Percentiles rank a stretch among this genome's conserved stretches.
Evolutionary conservation across 2,113 vertebrate genomes (phyloP).

Genomic region (Brachypodius melanocephalos): DNA sequence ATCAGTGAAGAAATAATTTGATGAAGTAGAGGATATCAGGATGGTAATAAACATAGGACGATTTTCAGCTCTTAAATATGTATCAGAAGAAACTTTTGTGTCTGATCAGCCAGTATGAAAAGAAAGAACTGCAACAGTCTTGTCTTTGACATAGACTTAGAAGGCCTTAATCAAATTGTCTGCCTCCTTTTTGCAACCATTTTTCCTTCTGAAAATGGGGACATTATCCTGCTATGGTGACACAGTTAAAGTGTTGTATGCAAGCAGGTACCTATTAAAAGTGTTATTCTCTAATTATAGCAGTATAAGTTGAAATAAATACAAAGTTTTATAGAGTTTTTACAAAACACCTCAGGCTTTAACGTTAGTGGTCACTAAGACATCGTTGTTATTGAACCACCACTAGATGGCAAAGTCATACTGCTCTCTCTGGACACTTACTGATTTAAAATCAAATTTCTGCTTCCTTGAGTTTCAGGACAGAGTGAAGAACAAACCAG

Average conservation of each 20-base stretch:
- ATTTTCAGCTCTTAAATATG: background rate
- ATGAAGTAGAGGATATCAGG: background rate
- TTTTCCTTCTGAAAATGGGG: background rate
- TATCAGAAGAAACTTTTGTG: background rate
- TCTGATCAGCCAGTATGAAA: background rate
- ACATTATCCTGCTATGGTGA: background rate
- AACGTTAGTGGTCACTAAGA: background rate
- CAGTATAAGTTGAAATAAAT: background rate
- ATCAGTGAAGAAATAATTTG: background rate
- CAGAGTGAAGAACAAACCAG: background rate
- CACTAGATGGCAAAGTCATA: conserved; percentile 76
- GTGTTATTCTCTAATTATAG: background rate
- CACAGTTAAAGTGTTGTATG: accelerated
- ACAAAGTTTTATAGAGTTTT: background rate
- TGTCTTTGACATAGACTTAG: background rate
- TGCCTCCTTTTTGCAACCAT: background rate
- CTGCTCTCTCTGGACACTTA: conserved; percentile 4
- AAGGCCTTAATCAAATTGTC: background rate
- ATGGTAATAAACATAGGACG: background rate
- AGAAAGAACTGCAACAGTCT: background rate
- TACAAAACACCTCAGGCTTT: background rate
- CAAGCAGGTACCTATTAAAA: background rate
- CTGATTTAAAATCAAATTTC: background rate
- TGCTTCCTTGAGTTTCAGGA: background rate
- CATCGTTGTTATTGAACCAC: background rate